A percentile compares a stretch with the other conserved stretches of the same genome.
Conservation (phyloP, 1,140 invertebrate genomes). For the Aphaenogaster rudis region DNA sequence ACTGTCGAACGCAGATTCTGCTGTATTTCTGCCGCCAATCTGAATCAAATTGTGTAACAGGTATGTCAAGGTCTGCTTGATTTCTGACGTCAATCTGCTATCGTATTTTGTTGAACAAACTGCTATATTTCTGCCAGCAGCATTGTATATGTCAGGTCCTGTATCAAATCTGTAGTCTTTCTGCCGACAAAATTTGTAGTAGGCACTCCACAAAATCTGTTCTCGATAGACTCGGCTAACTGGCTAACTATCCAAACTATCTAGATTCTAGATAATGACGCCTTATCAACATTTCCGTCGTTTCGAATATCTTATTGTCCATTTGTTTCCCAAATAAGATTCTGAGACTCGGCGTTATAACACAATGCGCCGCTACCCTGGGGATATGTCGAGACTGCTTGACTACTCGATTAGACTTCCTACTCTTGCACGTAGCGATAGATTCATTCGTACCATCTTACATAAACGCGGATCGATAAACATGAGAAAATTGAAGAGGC, state of each 20-base stretch:
- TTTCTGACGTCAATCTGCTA: no score
- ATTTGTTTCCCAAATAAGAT: not conserved
- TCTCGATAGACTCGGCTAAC: no score
- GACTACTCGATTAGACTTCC: not conserved
- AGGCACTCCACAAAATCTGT: no score
- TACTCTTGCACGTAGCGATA: not conserved
- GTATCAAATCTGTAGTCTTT: no score
- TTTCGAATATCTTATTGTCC: not conserved
- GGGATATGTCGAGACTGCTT: not conserved
- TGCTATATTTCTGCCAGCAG: no score
- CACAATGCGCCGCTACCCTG: not conserved
- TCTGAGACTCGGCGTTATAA: not conserved
- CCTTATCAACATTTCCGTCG: not conserved
- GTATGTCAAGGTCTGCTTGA: no score
- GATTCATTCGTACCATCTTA: not conserved
- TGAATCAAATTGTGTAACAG: no score
- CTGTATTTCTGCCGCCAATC: no score
- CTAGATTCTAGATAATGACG: not conserved
- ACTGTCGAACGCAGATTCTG: no score
- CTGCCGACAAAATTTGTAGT: no score
- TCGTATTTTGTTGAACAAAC: no score
- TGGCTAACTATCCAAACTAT: not conserved
- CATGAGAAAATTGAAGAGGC: not conserved
- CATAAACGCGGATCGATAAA: conserved; percentile 3
- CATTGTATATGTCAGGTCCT: no score